Conservation (phyloP, 2,797 vertebrate genomes). For the Argyrosomus regius region DNA sequence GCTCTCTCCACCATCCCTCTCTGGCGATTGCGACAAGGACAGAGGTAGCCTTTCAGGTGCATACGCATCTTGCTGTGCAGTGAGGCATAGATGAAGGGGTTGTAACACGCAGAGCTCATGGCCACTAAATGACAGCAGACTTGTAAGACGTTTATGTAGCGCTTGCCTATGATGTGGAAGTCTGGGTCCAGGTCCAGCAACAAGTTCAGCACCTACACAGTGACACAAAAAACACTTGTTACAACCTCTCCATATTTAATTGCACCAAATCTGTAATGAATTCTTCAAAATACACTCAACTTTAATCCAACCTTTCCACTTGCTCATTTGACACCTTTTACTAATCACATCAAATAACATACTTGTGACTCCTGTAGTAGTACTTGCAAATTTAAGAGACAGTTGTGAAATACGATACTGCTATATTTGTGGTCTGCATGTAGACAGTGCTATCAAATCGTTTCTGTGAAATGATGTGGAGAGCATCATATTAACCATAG, state of each 20-base stretch:
- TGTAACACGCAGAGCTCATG: constrained; percentile 88
- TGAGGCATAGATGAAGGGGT: constrained; percentile 89
- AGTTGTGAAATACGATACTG: too few relatives aligned
- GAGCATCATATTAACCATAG: too few relatives aligned
- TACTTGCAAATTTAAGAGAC: too few relatives aligned
- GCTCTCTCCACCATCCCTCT: constrained; percentile 33
- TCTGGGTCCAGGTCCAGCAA: constrained; percentile 86
- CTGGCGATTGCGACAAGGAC: constrained; percentile 60
- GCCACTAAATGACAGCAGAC: constrained; percentile 87
- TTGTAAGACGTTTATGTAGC: constrained; percentile 85
- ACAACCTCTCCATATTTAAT: background rate
- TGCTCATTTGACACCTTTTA: background rate
- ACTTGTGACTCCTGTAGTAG: background rate
- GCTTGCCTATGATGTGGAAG: constrained; percentile 85
- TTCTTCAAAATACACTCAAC: constrained; percentile 1
- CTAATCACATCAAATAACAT: background rate
- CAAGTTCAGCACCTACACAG: constrained; percentile 84
- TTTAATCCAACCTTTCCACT: background rate
- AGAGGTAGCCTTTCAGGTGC: constrained; percentile 81
- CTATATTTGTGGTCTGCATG: background rate
- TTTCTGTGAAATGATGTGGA: too few relatives aligned
- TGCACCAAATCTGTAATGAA: background rate
- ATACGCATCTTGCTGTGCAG: constrained; percentile 86
- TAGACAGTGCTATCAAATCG: too few relatives aligned
- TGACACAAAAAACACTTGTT: constrained; percentile 14